phyloP scores from a whole-genome alignment of 2,888 invertebrate genomes.

The Macrophya annulata region DNA sequence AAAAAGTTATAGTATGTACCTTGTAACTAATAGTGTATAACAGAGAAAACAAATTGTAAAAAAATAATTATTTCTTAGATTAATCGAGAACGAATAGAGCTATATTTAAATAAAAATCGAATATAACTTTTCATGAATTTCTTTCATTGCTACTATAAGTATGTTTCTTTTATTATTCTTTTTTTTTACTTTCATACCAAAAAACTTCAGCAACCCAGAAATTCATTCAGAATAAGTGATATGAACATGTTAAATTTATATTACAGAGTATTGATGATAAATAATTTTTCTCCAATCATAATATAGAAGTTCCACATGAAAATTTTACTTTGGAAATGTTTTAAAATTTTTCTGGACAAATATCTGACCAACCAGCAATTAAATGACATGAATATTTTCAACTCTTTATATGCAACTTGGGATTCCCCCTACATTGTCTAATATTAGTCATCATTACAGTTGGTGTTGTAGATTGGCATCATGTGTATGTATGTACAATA shows the following conservation, averaged over 20 bases:
- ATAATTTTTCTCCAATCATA: background rate
- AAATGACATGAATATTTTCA: background rate
- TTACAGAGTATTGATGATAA: too few relatives aligned
- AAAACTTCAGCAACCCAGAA: too few relatives aligned
- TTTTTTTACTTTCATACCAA: background rate
- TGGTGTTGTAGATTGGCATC: background rate
- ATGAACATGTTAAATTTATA: background rate
- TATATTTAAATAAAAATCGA: conserved; percentile 55
- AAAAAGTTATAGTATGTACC: background rate
- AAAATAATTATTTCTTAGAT: conserved; percentile 21
- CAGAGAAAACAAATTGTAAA: conserved; percentile 40
- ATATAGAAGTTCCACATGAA: too few relatives aligned
- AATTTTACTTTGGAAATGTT: too few relatives aligned
- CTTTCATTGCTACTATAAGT: background rate
- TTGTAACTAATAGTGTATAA: conserved; percentile 4
- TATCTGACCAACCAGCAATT: background rate
- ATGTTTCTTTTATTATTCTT: background rate
- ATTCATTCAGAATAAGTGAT: background rate
- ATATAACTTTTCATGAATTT: conserved; percentile 42
- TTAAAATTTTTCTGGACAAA: background rate
- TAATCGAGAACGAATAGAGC: conserved; percentile 41
- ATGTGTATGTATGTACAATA: background rate
- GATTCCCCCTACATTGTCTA: background rate
- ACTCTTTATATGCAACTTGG: background rate
- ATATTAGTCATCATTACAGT: background rate